Conservation (phyloP, 2,797 vertebrate genomes). For the Holocentrus rufus region DNA sequence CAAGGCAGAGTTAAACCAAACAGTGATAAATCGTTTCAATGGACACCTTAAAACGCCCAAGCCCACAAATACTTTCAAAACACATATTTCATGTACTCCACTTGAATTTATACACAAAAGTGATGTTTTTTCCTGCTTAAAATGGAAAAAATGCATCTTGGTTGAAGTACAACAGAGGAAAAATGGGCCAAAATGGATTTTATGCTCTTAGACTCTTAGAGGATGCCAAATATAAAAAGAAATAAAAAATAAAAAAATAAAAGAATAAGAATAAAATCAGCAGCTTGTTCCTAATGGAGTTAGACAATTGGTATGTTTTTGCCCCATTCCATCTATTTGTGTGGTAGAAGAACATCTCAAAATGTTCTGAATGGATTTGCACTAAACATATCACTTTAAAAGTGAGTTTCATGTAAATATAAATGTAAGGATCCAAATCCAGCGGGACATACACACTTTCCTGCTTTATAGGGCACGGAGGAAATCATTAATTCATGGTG, state of each 20-base stretch:
- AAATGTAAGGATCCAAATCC: no score
- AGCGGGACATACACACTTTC: no score
- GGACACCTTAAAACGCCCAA: slow-evolving; percentile 1
- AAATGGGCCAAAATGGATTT: neutral
- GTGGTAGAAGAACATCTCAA: no score
- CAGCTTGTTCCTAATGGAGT: neutral
- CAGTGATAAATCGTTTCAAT: slow-evolving; percentile 28
- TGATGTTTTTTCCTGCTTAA: neutral
- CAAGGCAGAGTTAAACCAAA: slow-evolving; percentile 37
- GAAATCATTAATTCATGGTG: no score
- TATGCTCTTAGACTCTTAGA: neutral
- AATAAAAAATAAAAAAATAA: no score
- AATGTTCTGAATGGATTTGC: no score
- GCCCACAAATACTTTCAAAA: neutral
- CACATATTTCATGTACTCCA: neutral
- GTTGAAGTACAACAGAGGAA: neutral
- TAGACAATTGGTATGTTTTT: no score
- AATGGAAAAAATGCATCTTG: neutral
- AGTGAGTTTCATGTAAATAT: no score
- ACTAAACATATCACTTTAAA: no score
- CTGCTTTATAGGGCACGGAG: no score
- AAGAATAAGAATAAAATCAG: no score
- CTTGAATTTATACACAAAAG: neutral
- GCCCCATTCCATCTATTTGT: no score
- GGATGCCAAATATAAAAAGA: slow-evolving; percentile 42